A percentile compares a stretch with the other conserved stretches of the same genome.
These are phyloP conservation scores for Sebastes vulpes DNA, from an alignment of 2,797 vertebrate genomes.

Conservation along the genomic window DNA sequence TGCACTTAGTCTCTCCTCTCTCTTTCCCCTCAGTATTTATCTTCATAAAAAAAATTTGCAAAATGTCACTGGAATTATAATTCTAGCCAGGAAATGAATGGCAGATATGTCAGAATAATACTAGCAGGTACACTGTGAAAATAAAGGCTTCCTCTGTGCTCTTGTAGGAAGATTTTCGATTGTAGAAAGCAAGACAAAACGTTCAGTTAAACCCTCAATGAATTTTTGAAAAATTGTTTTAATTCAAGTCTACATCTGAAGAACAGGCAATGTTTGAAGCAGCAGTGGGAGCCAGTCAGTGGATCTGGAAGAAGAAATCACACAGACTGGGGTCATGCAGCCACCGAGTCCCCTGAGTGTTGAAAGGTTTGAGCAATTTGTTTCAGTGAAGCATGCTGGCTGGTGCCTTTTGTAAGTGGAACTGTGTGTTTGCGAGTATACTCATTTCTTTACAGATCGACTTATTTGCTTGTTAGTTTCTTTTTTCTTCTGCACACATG, in stretches of 20 bases:
- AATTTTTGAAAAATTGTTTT: background rate
- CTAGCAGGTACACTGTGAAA: constrained; percentile 7
- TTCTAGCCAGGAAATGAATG: constrained; percentile 28
- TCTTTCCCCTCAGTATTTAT: constrained; percentile 56
- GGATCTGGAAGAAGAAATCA: background rate
- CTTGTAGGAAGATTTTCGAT: background rate
- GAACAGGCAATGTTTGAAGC: background rate
- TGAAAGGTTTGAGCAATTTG: constrained; percentile 3
- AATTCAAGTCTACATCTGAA: background rate
- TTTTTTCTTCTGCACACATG: background rate
- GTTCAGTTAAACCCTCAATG: background rate
- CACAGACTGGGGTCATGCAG: background rate
- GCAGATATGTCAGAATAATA: constrained; percentile 34
- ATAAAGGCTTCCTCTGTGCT: constrained; percentile 13
- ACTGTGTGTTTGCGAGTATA: background rate
- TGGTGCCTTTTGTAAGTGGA: background rate
- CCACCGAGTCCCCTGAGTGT: background rate
- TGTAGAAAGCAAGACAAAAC: background rate
- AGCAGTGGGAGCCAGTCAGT: background rate
- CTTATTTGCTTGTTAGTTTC: background rate
- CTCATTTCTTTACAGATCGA: background rate
- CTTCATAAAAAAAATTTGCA: constrained; percentile 22
- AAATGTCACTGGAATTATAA: constrained; percentile 71
- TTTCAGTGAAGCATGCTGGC: background rate
- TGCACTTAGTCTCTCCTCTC: constrained; percentile 33